These are phyloP conservation scores for Ammospiza maritima DNA, from an alignment of 2,797 vertebrate species.

Conservation along the genomic window DNA sequence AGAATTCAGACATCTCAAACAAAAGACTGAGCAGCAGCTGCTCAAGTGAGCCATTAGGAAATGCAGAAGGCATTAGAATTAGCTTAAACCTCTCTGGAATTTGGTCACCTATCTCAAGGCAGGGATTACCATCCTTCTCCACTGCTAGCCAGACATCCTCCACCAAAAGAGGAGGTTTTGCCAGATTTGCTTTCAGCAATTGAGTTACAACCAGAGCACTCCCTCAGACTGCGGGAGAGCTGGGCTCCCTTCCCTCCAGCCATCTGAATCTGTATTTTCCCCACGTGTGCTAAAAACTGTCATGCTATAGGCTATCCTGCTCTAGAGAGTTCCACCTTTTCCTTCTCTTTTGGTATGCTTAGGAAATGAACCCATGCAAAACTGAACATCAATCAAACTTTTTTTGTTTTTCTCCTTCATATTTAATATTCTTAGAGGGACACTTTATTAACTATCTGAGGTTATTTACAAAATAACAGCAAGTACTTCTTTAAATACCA, in stretches of 20 bases:
- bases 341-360: neutral
- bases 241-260: neutral
- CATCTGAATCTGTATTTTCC: neutral
- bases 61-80: neutral
- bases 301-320: neutral
- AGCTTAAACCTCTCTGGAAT: constrained; percentile 20
- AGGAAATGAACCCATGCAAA: neutral
- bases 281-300: neutral
- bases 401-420: neutral
- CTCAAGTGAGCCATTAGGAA: neutral
- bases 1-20: neutral
- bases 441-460: neutral
- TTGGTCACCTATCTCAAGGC: neutral
- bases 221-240: neutral
- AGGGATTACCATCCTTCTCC: neutral
- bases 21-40: neutral
- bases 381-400: neutral
- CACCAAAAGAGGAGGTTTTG: neutral
- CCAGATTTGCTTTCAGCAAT: neutral
- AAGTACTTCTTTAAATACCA: neutral
- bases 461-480: neutral
- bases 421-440: neutral
- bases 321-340: neutral
- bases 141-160: neutral
- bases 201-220: accelerated